Percentiles rank a stretch among this genome's conserved stretches.
Conservation (phyloP, 2,797 vertebrate species). For the Eospalax fontanierii region DNA sequence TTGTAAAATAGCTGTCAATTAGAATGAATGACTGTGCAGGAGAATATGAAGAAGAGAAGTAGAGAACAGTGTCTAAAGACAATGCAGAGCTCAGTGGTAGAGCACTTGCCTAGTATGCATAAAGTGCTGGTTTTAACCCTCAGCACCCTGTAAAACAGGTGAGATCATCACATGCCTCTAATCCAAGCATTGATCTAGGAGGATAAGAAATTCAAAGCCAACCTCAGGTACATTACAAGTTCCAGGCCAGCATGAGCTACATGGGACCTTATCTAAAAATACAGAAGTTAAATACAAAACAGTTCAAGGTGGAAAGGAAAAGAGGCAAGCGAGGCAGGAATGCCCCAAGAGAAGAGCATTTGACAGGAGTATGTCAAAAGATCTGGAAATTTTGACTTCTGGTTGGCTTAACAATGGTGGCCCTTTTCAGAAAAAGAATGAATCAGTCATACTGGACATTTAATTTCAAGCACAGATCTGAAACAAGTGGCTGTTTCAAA, state of each 20-base stretch:
- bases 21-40: not conserved
- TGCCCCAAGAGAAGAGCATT: not conserved
- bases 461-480: not conserved
- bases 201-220: not conserved
- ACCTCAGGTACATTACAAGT: not conserved
- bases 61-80: not conserved
- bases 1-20: not conserved
- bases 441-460: not conserved
- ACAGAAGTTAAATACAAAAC: not conserved
- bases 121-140: not conserved
- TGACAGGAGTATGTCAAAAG: not conserved
- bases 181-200: no score
- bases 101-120: not conserved
- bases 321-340: not conserved
- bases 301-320: not conserved
- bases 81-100: not conserved
- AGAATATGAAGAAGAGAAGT: not conserved
- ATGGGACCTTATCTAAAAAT: not conserved
- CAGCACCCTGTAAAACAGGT: not conserved
- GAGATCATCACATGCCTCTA: not conserved
- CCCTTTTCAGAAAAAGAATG: not conserved
- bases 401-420: not conserved
- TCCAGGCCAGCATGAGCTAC: not conserved
- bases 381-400: not conserved
- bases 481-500: not conserved